These are phyloP conservation scores for Salminus brasiliensis DNA, from an alignment of 2,113 vertebrate species.

Conservation along the genomic window DNA sequence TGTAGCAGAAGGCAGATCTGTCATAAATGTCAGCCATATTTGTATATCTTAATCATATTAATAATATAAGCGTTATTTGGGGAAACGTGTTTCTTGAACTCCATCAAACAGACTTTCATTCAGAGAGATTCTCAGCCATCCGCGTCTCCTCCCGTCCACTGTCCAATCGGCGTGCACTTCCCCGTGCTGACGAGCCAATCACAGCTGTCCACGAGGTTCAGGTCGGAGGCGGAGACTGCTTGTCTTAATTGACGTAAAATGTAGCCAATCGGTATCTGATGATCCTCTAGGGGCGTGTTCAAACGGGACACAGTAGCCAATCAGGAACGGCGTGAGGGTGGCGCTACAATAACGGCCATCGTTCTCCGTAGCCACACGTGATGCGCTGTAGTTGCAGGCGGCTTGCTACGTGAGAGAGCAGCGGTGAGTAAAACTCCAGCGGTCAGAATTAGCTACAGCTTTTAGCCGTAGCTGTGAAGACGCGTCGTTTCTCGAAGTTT, in stretches of 20 bases:
- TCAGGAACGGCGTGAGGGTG: slow-evolving; percentile 45
- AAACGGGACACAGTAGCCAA: slow-evolving; percentile 55
- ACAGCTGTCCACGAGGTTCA: slow-evolving; percentile 78
- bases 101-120: not conserved
- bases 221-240: slow-evolving; percentile 57
- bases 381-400: slow-evolving; percentile 63
- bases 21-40: too few species aligned
- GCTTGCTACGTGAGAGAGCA: slow-evolving; percentile 49
- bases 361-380: slow-evolving; percentile 61
- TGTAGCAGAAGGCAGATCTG: too few species aligned
- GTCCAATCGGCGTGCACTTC: slow-evolving; percentile 66
- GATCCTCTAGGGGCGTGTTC: not conserved
- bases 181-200: slow-evolving; percentile 68
- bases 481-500: not conserved
- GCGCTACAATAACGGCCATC: slow-evolving; percentile 25
- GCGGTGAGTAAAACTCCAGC: slow-evolving; percentile 57
- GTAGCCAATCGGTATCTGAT: slow-evolving; percentile 31
- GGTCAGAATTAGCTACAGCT: slow-evolving; percentile 18
- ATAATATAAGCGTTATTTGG: too few species aligned
- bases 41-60: too few species aligned
- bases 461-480: not conserved
- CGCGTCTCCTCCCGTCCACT: not conserved
- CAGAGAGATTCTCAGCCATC: not conserved
- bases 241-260: slow-evolving; percentile 21
- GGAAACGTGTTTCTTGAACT: not conserved